Evolutionary conservation across 2,797 vertebrate species (phyloP).

Genomic region (Eurystomus glaucurus): DNA sequence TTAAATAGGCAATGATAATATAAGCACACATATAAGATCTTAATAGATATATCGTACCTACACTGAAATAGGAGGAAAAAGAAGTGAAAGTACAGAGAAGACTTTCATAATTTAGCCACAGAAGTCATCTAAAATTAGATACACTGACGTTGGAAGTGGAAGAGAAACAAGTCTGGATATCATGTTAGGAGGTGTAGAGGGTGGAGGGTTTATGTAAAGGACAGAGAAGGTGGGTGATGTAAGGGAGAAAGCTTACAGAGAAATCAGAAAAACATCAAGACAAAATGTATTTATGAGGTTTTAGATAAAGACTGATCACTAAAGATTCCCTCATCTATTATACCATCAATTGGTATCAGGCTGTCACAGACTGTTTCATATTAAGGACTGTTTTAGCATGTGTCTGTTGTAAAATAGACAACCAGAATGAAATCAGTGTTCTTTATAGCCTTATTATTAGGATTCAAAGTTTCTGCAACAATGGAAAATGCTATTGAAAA

Average conservation of each 20-base stretch:
- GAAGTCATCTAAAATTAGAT: background rate
- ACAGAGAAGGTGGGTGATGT: background rate
- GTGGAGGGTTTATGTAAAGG: background rate
- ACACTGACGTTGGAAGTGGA: rapidly evolving
- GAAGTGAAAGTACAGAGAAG: background rate
- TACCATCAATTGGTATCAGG: background rate
- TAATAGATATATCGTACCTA: background rate
- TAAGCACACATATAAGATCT: background rate
- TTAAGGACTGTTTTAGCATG: background rate
- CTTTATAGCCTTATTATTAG: slow-evolving; percentile 70
- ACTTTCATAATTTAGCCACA: background rate
- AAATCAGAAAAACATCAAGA: background rate
- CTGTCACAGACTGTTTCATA: background rate
- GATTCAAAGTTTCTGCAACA: slow-evolving; percentile 76
- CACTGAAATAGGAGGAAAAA: background rate
- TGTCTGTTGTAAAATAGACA: slow-evolving; percentile 36
- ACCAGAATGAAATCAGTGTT: slow-evolving; percentile 42
- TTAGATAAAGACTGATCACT: background rate
- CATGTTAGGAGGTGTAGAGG: background rate
- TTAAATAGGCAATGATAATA: background rate
- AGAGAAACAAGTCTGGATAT: background rate
- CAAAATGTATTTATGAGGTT: background rate
- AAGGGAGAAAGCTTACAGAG: background rate
- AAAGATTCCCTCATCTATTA: background rate
- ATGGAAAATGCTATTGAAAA: slow-evolving; percentile 76